Conservation (phyloP, 2,888 invertebrate species). For the Agrochola lota region DNA sequence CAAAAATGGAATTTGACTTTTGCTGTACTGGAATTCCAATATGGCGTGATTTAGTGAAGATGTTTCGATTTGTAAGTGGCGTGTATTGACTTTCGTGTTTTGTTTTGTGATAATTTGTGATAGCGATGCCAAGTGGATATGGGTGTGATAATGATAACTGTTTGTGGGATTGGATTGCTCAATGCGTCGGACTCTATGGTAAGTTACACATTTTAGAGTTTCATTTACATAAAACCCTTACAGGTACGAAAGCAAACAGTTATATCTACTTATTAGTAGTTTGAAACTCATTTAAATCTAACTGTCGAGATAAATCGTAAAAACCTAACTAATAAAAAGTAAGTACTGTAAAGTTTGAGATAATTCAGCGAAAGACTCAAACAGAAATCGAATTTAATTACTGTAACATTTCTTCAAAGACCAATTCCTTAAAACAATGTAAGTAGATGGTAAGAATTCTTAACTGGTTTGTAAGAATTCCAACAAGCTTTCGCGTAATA, state of each 20-base stretch:
- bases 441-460: not conserved
- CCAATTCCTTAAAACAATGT: conserved; percentile 15
- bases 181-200: conserved; percentile 83
- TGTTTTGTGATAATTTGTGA: conserved; percentile 85
- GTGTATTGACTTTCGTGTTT: conserved; percentile 86
- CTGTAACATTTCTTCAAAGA: conserved; percentile 15
- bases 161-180: conserved; percentile 86
- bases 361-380: conserved; percentile 12
- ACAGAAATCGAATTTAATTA: conserved; percentile 23
- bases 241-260: not conserved
- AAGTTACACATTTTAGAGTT: conserved; percentile 62
- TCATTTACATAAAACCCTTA: conserved; percentile 14
- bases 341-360: conserved; percentile 7
- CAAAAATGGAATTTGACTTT: conserved; percentile 70
- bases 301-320: not conserved
- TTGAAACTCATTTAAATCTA: conserved; percentile 22
- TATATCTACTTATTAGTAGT: not conserved
- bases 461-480: conserved; percentile 9
- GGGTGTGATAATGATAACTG: conserved; percentile 87
- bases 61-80: conserved; percentile 73
- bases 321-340: not conserved
- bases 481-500: not conserved
- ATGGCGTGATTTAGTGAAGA: conserved; percentile 69
- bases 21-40: conserved; percentile 62
- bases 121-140: conserved; percentile 86